phyloP scores from a whole-genome alignment of 2,113 vertebrate species.

The Gambusia affinis region DNA sequence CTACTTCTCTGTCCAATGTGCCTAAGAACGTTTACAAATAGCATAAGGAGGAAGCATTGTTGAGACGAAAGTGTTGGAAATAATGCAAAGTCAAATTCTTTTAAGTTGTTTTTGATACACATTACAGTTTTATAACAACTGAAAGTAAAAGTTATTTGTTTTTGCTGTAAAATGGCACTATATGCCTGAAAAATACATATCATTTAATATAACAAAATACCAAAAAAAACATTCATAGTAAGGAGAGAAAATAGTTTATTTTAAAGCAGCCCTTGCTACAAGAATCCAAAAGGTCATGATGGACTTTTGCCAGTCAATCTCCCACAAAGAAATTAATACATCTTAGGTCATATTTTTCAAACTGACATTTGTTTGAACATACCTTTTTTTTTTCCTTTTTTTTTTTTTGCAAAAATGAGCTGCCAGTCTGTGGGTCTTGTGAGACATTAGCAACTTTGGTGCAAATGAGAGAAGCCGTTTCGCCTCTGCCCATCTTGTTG shows the following conservation, averaged over 20 bases:
- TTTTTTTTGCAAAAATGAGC: conserved; percentile 35
- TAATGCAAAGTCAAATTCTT: too few relatives aligned
- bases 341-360: conserved; percentile 2
- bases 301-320: not conserved
- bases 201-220: not conserved
- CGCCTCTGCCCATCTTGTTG: conserved; percentile 65
- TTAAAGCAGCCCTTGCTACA: not conserved
- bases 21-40: too few relatives aligned
- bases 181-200: too few relatives aligned
- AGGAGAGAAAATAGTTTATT: not conserved
- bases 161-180: too few relatives aligned
- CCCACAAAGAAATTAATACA: conserved; percentile 4
- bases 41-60: too few relatives aligned
- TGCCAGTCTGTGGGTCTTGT: conserved; percentile 54
- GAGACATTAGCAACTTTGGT: conserved; percentile 60
- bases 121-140: too few relatives aligned
- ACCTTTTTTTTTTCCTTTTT: conserved; percentile 6
- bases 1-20: too few relatives aligned
- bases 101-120: too few relatives aligned
- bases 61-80: too few relatives aligned
- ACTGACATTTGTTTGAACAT: conserved; percentile 19
- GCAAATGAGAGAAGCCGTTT: conserved; percentile 68
- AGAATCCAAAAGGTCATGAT: not conserved
- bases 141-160: too few relatives aligned
- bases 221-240: not conserved